Evolutionary conservation across 2,888 invertebrate genomes (phyloP), one percentile per base, ranked within the genome.

Genomic region (Drosophila buzzatii): DNA sequence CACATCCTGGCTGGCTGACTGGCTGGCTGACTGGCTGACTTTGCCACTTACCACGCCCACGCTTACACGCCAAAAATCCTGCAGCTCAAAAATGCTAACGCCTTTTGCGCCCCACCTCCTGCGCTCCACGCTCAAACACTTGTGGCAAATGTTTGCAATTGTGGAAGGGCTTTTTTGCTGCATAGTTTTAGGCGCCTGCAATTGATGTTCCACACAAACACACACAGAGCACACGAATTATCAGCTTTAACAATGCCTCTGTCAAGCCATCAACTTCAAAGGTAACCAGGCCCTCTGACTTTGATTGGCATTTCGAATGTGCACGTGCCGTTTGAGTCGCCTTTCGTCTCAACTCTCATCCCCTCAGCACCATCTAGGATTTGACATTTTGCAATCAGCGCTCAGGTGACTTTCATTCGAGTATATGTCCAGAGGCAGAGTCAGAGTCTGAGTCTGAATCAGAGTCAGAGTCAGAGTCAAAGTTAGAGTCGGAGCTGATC

Each of bases 331-430:
- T 45, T 58, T 56, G 41, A 55, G 18, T 33, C 33, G n/a, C n/a
- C n/a, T n/a, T n/a, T n/a, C n/a, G n/a, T n/a, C n/a, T n/a, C n/a
- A n/a, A 1, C n/a, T n/a, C 41, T 3, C 35, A 35, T 3, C 4
- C 8, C 41, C 12, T 31, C 23, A 23, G 4, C 4, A 27, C 5
- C 27, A 5, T 0, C n/a, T 10, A 6, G 2, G 58, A 35, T 59
- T 77, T 81, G 78, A 77, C 73, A 78, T 72, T 81, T 81, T 52
- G 68, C 82, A 73, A 78, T 81, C 78, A 81, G 73, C 79, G 59
- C 49, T 33, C 71, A 66, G 65, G 57, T 79, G 63, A 61, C 61
- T 74, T 55, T 42, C 45, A 56, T 53, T 14, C 52, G 33, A 58
- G n/a, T 53, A 12, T 20, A 23, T 55, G 23, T 18, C 42, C 0